Evolutionary conservation across 2,113 vertebrate species (phyloP).

Genomic region (Cnemophilus loriae): DNA sequence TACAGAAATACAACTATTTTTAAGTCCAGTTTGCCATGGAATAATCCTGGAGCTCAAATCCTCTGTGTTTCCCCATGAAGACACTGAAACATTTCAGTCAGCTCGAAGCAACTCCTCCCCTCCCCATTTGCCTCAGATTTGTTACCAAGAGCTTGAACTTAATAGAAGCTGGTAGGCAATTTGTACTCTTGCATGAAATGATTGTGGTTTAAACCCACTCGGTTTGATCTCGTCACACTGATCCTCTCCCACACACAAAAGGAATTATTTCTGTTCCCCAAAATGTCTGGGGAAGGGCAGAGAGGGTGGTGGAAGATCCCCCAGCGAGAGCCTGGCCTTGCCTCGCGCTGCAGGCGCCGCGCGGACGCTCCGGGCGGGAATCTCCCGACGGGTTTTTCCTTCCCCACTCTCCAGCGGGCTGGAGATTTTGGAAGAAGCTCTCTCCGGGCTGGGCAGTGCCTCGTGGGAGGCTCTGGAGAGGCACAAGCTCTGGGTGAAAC

Average conservation of each 20-base stretch:
- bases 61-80: not conserved
- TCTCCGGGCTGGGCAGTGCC: not conserved
- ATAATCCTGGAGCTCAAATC: not conserved
- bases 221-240: not conserved
- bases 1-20: not conserved
- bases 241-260: not conserved
- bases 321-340: not conserved
- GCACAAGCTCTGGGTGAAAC: not conserved
- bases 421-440: not conserved
- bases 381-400: not conserved
- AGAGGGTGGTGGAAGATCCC: not conserved
- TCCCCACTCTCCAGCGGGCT: not conserved
- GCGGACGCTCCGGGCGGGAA: accelerated
- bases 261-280: not conserved
- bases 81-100: not conserved
- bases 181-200: not conserved
- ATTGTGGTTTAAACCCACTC: not conserved
- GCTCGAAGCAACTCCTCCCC: not conserved
- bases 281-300: not conserved
- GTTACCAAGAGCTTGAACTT: not conserved
- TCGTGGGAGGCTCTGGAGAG: not conserved
- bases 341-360: not conserved
- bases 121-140: not conserved
- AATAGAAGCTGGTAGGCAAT: not conserved
- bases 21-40: not conserved